Evolutionary conservation across 2,797 vertebrate genomes (phyloP), one percentile per base, ranked within the genome.

Genomic region (Aplochiton taeniatus): DNA sequence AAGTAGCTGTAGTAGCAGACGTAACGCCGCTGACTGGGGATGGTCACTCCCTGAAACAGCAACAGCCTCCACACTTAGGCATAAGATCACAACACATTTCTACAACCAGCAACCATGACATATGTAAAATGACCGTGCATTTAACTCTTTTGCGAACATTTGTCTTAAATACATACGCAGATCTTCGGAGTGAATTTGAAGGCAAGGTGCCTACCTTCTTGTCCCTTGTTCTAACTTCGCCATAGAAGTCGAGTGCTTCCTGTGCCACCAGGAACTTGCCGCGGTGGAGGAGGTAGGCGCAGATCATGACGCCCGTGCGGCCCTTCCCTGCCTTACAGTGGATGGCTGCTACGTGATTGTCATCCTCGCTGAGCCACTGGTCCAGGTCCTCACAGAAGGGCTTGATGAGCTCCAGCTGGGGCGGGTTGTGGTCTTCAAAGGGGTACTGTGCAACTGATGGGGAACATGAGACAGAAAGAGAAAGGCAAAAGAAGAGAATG

Each of bases 281-380:
- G 68, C 97, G 96, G 90, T 99, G 98, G 83, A 99, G 95, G 90
- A 99, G 95, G 92, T 99, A 99, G 71, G 97, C 96, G 89, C 96
- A 98, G 89, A 99, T 99, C 98, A 99, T 99, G 78, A 99, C 97
- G 84, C 98, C 98, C 58, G 98, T 99, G 89, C 98, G 96, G 81
- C 98, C 98, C 92, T 99, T 99, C 86, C 98, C 98, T 58, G 97
- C 97, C 93, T 99, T 98, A 92, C 98, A 99, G 92, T 99, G 98
- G 88, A 99, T 99, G 89, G 97, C 97, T 68, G 98, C 98, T 88
- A 99, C 97, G 63, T 98, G 96, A 95, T 98, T 98, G 94, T 97
- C 96, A 66, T 98, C 95, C 90, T 98, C 96, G 85, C 97, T 98
- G 78, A 99, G 94, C 97, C 98, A 99, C 88, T 95, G 94, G 93